Evolutionary conservation across 2,113 vertebrate species (phyloP).

Genomic region (Poecilia latipinna): DNA sequence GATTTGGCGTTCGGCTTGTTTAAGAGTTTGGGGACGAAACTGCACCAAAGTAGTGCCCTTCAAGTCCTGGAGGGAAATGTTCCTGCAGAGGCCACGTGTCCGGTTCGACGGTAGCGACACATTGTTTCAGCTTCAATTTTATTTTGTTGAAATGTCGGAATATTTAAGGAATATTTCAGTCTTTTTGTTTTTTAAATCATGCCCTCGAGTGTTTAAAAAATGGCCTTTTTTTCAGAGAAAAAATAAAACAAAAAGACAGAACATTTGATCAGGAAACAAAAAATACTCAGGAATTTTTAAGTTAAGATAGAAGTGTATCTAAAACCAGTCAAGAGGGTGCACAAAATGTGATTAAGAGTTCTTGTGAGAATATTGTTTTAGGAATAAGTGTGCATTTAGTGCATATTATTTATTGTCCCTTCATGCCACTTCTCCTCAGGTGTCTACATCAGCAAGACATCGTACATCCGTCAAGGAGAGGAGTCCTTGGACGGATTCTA

Average conservation of each 20-base stretch:
- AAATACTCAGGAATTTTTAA: too few species aligned
- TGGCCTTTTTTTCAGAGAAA: neutral
- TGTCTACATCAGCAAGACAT: slow-evolving; percentile 96
- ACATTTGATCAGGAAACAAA: too few species aligned
- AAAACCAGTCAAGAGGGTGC: too few species aligned
- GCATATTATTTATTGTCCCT: neutral
- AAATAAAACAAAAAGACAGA: neutral
- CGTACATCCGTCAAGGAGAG: slow-evolving; percentile 97
- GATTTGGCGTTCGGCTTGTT: slow-evolving; percentile 95
- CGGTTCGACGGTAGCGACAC: slow-evolving; percentile 90
- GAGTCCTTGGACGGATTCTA: slow-evolving; percentile 98
- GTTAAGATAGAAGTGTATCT: too few species aligned
- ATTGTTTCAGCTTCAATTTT: neutral
- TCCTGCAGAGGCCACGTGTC: slow-evolving; percentile 92
- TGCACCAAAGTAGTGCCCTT: slow-evolving; percentile 90
- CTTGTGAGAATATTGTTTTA: too few species aligned
- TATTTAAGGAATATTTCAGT: neutral
- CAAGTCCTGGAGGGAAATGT: slow-evolving; percentile 97
- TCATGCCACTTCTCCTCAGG: slow-evolving; percentile 74
- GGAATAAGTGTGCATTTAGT: too few species aligned
- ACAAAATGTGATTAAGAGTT: too few species aligned
- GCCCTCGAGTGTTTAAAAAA: neutral
- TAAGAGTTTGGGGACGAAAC: slow-evolving; percentile 94
- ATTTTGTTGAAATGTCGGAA: neutral
- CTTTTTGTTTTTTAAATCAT: neutral